A percentile compares a stretch with the other conserved stretches of the same genome.
These are phyloP conservation scores for Cnemophilus loriae DNA, from an alignment of 2,113 vertebrate species.

Conservation along the genomic window DNA sequence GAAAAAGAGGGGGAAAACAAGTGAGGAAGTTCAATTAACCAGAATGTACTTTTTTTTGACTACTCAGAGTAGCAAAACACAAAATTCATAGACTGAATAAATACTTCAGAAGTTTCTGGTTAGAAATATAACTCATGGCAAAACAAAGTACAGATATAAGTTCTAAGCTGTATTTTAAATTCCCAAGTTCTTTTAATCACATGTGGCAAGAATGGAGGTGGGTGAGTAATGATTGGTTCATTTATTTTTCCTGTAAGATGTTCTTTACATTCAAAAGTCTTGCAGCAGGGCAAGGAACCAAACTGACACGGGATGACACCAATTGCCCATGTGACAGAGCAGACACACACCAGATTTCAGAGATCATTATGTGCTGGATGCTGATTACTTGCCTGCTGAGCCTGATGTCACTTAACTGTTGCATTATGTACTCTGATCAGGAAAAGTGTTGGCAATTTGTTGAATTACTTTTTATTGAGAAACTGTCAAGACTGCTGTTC, in stretches of 20 bases:
- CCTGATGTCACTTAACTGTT: background rate
- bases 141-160: background rate
- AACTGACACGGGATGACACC: background rate
- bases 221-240: background rate
- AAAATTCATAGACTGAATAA: background rate
- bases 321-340: background rate
- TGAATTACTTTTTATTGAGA: conserved; percentile 36
- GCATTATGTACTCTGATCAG: conserved; percentile 17
- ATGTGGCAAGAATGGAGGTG: background rate
- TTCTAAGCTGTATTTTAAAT: background rate
- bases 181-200: background rate
- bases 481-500: conserved; percentile 8
- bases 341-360: background rate
- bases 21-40: background rate
- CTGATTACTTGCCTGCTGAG: background rate
- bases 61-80: background rate
- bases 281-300: background rate
- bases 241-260: background rate
- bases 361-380: background rate
- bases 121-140: background rate
- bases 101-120: background rate
- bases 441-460: background rate
- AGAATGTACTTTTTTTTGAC: background rate
- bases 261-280: background rate
- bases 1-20: background rate